Base-by-base conservation (phyloP, 2,113 vertebrate species). In the Anhinga rufa region DNA sequence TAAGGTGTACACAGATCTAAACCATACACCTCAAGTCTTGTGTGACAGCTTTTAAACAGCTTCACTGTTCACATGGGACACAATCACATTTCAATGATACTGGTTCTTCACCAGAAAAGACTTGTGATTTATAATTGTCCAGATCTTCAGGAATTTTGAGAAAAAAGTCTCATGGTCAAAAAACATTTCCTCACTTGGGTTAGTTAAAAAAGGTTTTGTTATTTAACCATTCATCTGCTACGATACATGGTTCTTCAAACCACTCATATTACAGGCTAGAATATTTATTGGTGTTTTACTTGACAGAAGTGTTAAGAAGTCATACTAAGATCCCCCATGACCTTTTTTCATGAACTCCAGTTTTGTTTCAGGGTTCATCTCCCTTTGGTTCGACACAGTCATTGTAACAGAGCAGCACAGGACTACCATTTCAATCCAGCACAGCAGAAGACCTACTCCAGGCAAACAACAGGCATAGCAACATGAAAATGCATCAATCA, bases 311-410 rank as follows among this genome's bases (percentile, higher is more conserved):
- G 4, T 62, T 57, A 40, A 20, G 20, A 71, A 95, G 32, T 54
- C 51, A 57, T 14, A 25, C 6, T 44, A 77, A 51, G 20, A 69
- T 54, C 58, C 17, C 8, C 5, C 19, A 21, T 0, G 0, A 25
- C 75, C 17, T 58, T 83, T 92, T 74, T 72, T 28, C 36, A 28
- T 62, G 10, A 79, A 66, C 18, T 75, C 31, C 4, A 4, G 7
- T 57, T 40, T 60, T 75, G 17, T 74, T 82, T 55, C 2, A 2
- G 26, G 18, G 22, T 64, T 57, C 14, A 11, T 28, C 36, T 68
- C 42, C 42, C 21, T 68, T 13, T 51, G 22, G 17, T 46, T 80
- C 16, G 29, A 66, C 40, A 52, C 7, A 32, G 24, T n/a, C n/a
- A 72, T 5, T 28, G 2, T 17, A 88, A 44, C 54, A 77, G 38